Evolutionary conservation across 2,113 vertebrate species (phyloP).

Genomic region (Aegithalos caudatus): DNA sequence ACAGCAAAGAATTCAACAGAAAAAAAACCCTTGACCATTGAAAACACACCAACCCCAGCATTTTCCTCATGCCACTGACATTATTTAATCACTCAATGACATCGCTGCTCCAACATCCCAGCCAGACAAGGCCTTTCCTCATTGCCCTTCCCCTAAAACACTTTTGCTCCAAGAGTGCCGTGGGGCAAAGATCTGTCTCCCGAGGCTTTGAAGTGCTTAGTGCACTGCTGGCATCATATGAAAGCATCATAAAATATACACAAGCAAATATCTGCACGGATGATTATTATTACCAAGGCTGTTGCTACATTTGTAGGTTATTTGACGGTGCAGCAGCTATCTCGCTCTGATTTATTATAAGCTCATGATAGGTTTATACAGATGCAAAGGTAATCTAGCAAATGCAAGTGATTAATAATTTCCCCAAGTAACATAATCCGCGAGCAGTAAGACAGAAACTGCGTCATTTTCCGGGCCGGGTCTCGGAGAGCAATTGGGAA

Average conservation of each 20-base stretch:
- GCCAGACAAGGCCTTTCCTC: neutral
- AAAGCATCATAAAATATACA: neutral
- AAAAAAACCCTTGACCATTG: too few relatives aligned
- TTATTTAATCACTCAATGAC: neutral
- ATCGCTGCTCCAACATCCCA: neutral
- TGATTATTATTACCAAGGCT: neutral
- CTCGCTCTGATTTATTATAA: neutral
- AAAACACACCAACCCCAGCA: neutral
- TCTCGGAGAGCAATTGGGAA: fast-evolving
- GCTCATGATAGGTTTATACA: neutral
- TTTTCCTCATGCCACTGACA: neutral
- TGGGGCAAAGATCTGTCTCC: neutral
- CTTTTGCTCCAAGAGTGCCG: neutral
- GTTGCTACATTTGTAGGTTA: neutral
- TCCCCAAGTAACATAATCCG: neutral
- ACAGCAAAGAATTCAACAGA: neutral
- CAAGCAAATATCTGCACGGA: neutral
- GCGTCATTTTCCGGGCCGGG: neutral
- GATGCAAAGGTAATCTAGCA: neutral
- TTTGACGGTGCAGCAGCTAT: neutral
- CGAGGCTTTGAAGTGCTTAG: neutral
- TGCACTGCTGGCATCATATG: neutral
- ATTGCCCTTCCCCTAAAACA: neutral
- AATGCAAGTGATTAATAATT: neutral
- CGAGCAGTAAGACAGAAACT: neutral